A percentile compares a stretch with the other conserved stretches of the same genome.
Conservation (phyloP, 2,113 vertebrate species). For the Hemichromis elongatus region DNA sequence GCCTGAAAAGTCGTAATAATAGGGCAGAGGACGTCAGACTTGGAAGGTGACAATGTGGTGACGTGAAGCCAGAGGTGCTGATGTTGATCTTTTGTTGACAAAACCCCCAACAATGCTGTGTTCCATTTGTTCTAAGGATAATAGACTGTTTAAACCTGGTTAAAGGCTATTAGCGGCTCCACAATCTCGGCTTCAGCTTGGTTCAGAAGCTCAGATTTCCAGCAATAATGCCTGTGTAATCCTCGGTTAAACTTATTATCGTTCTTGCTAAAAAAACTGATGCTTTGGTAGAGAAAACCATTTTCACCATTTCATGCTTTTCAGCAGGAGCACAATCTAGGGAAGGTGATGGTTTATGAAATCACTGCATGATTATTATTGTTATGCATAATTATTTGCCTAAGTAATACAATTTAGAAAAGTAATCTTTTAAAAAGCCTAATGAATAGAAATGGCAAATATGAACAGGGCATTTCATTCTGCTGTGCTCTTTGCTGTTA, state of each 20-base stretch:
- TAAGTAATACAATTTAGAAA: neutral
- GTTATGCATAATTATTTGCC: neutral
- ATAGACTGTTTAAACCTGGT: constrained; percentile 11
- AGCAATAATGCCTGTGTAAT: neutral
- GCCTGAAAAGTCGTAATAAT: constrained; percentile 22
- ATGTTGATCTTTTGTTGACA: neutral
- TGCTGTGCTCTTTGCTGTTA: neutral
- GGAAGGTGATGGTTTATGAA: neutral
- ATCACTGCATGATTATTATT: neutral
- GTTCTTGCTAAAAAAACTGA: neutral
- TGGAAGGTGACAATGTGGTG: constrained; percentile 1
- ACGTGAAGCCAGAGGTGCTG: neutral
- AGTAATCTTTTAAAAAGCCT: neutral
- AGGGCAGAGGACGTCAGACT: constrained; percentile 4
- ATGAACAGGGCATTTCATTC: neutral
- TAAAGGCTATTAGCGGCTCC: neutral
- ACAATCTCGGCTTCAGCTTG: neutral
- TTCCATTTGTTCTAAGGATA: constrained; percentile 7
- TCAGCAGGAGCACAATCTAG: neutral
- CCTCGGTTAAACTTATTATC: neutral
- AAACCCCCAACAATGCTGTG: neutral
- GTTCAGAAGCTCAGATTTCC: neutral
- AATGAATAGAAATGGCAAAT: neutral
- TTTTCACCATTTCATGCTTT: neutral
- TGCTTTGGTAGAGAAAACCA: neutral